Evolutionary conservation across 2,797 vertebrate species (phyloP).

Genomic region (Sebastes diaconus): DNA sequence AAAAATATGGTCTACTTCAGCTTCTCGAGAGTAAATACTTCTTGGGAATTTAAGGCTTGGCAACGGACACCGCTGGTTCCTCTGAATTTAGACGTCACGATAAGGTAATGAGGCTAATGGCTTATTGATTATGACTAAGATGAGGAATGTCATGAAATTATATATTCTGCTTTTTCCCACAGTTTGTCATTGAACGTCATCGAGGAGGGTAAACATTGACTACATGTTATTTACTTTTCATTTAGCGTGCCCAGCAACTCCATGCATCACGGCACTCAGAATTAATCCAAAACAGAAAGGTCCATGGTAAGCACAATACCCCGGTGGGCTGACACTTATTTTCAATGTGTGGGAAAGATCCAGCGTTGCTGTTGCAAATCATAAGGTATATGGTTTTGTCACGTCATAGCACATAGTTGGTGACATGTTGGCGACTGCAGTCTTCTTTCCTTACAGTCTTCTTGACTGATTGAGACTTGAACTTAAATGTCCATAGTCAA

Average conservation of each 20-base stretch:
- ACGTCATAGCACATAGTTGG: background rate
- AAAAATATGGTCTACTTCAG: background rate
- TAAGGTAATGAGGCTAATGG: conserved; percentile 33
- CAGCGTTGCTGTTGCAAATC: background rate
- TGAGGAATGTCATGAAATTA: background rate
- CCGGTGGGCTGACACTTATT: background rate
- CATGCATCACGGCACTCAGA: background rate
- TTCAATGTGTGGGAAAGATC: background rate
- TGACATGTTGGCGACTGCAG: background rate
- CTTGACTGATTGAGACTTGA: background rate
- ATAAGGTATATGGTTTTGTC: background rate
- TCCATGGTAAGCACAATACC: too few species aligned
- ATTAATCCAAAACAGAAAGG: background rate
- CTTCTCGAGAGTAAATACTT: background rate
- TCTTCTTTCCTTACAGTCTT: background rate
- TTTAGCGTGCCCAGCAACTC: background rate
- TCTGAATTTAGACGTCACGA: conserved; percentile 9
- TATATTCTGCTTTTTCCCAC: background rate
- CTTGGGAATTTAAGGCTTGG: background rate
- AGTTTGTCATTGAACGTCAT: background rate
- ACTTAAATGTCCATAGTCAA: background rate
- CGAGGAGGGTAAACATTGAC: background rate
- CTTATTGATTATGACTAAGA: background rate
- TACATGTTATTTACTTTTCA: background rate
- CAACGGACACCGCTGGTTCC: background rate